Conservation (phyloP, 2,113 vertebrate genomes). For the Murina feae region DNA sequence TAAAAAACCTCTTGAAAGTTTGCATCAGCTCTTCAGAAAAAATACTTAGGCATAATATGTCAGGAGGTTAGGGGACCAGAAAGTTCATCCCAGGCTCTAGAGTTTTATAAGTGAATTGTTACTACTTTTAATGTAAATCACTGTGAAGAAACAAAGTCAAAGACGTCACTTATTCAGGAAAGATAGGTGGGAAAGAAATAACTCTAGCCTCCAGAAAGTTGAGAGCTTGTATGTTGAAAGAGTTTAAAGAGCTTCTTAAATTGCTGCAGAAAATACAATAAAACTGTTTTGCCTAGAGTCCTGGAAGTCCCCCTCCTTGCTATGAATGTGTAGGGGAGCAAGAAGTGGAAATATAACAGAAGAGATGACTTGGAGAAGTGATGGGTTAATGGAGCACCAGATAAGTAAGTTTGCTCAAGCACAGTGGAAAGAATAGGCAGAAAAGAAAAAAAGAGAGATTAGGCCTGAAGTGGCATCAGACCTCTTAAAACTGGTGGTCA, state of each 20-base stretch:
- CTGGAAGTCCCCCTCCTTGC: neutral
- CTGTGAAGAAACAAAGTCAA: neutral
- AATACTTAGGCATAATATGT: neutral
- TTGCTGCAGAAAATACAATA: neutral
- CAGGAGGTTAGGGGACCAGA: neutral
- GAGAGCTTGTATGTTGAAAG: neutral
- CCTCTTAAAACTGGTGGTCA: slow-evolving; percentile 20
- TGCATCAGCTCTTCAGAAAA: neutral
- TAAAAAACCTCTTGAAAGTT: slow-evolving; percentile 7
- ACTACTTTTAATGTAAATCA: neutral
- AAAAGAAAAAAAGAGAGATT: neutral
- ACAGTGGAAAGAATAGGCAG: neutral
- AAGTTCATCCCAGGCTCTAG: neutral
- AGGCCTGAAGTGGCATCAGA: neutral
- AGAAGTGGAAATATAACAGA: neutral
- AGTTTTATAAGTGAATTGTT: neutral
- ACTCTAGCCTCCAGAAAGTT: neutral
- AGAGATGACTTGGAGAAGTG: neutral
- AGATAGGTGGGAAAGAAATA: neutral
- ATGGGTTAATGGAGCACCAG: neutral
- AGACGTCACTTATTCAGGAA: neutral
- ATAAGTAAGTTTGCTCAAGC: neutral
- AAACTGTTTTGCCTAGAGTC: neutral
- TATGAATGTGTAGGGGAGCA: neutral
- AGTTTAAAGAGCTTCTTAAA: slow-evolving; percentile 9